Evolutionary conservation across 23 tunicate species (phyloP).

Genomic region (Styela clava): DNA sequence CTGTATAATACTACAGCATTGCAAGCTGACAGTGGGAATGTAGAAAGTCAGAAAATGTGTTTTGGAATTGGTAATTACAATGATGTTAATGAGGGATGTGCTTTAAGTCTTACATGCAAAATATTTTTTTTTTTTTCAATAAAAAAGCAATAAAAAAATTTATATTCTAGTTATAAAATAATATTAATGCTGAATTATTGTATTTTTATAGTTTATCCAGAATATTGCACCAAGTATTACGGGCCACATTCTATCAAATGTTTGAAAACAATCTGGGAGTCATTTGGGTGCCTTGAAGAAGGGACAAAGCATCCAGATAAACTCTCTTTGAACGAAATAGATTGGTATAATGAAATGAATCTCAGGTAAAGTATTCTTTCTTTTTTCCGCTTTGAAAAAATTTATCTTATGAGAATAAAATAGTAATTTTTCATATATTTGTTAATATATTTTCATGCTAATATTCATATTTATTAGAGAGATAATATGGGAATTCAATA

Average conservation of each 20-base stretch:
- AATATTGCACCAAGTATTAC: too few relatives aligned
- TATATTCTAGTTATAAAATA: too few relatives aligned
- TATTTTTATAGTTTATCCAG: neutral
- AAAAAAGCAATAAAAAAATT: too few relatives aligned
- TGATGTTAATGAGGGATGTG: too few relatives aligned
- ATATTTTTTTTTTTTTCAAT: too few relatives aligned
- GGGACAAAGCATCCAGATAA: slow-evolving; percentile 4
- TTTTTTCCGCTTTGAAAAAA: neutral
- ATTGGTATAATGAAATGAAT: neutral
- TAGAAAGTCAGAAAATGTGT: slow-evolving; percentile 13
- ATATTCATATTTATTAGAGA: too few relatives aligned
- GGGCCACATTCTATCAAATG: slow-evolving; percentile 23
- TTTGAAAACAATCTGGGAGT: slow-evolving; percentile 18
- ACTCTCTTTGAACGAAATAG: neutral
- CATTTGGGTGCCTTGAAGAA: slow-evolving; percentile 10
- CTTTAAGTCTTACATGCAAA: too few relatives aligned
- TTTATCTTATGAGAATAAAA: too few relatives aligned
- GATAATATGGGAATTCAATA: neutral
- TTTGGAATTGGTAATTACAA: slow-evolving; percentile 41
- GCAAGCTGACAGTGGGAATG: slow-evolving; percentile 24
- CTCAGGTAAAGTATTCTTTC: neutral
- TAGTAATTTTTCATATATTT: too few relatives aligned
- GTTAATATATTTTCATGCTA: too few relatives aligned
- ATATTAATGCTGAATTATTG: too few relatives aligned
- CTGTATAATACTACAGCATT: neutral